Evolutionary conservation across 2,797 vertebrate genomes (phyloP).

Genomic region (Alauda arvensis): DNA sequence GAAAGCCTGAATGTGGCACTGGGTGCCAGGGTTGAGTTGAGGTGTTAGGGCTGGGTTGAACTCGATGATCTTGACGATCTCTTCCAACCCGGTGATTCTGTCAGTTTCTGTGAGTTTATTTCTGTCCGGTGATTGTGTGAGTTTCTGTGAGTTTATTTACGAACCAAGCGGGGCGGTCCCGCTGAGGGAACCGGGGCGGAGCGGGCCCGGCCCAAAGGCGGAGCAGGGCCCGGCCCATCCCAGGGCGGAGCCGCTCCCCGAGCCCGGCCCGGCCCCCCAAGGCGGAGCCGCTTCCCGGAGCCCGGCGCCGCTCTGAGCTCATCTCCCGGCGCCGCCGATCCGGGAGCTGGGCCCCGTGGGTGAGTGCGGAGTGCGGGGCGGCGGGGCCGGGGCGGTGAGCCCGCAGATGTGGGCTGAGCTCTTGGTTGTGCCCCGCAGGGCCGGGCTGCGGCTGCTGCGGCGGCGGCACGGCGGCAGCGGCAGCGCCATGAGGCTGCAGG

Average conservation of each 20-base stretch:
- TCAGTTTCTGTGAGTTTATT: neutral
- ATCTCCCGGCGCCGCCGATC: neutral
- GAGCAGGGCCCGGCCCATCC: too few species aligned
- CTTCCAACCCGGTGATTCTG: rapidly evolving
- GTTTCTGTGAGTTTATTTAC: rapidly evolving
- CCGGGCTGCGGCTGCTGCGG: neutral
- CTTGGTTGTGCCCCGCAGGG: neutral
- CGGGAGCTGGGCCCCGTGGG: neutral
- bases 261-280: neutral
- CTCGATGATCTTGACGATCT: too few species aligned
- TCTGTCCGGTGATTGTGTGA: neutral
- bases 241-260: neutral
- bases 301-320: neutral
- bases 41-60: neutral
- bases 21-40: neutral
- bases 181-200: neutral
- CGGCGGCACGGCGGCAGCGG: constrained; percentile 8
- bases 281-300: neutral
- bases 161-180: rapidly evolving
- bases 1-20: neutral
- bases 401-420: constrained; percentile 56
- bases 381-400: neutral
- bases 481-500: constrained; percentile 84
- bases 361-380: neutral
- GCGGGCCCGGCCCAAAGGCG: too few species aligned